phyloP scores from a whole-genome alignment of 1,140 invertebrate species.

The Xylocopa sonorina region DNA sequence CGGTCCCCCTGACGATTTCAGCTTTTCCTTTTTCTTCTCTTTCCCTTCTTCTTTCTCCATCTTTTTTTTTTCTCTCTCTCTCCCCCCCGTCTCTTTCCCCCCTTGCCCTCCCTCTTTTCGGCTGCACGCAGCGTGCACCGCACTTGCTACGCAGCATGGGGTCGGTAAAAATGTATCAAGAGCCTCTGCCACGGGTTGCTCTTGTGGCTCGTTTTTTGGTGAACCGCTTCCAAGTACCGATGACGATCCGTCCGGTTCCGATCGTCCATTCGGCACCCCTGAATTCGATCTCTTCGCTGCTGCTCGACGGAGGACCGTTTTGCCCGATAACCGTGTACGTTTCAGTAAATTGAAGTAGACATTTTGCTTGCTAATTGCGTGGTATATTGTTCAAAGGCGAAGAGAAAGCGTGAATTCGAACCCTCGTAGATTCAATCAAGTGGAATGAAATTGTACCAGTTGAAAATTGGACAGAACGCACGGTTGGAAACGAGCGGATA shows the following conservation, averaged over 20 bases:
- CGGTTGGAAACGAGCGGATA: background rate
- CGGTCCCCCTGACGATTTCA: background rate
- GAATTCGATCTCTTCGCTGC: background rate
- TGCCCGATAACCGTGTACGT: background rate
- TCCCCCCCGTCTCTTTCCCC: too few species aligned
- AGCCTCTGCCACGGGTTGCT: constrained; percentile 23
- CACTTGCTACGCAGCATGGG: constrained; percentile 73
- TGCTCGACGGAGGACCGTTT: background rate
- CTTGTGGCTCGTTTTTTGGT: constrained; percentile 5
- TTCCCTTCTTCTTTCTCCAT: background rate
- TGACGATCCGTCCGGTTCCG: background rate
- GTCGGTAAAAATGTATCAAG: constrained; percentile 56
- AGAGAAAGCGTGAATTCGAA: too few species aligned
- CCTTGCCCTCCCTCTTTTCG: background rate
- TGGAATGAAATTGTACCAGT: too few species aligned
- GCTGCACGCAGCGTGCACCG: constrained; percentile 58
- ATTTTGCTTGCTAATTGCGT: too few species aligned
- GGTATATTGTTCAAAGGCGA: too few species aligned
- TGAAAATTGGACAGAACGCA: constrained; percentile 16
- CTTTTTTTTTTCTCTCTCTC: too few species aligned
- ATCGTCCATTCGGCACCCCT: background rate
- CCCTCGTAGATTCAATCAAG: too few species aligned
- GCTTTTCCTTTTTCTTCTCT: background rate
- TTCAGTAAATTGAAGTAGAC: background rate
- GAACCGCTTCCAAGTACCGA: constrained; percentile 4